phyloP scores from a whole-genome alignment of 2,113 vertebrate genomes.

The Tinamus guttatus region DNA sequence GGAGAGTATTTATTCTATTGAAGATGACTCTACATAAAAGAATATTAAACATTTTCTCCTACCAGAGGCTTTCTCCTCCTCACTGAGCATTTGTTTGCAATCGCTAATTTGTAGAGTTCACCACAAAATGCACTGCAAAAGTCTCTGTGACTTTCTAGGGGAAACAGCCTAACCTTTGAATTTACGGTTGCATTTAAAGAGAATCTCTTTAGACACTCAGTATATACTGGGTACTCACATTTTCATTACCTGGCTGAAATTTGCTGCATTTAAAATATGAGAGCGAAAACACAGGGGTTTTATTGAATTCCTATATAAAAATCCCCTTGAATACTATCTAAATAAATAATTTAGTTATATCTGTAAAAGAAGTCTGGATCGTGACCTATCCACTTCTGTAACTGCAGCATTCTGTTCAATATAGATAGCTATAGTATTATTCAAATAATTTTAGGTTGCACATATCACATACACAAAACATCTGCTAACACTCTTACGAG shows the following conservation, averaged over 20 bases:
- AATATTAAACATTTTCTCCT: neutral
- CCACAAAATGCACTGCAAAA: neutral
- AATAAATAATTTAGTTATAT: neutral
- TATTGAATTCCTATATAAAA: neutral
- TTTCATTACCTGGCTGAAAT: conserved; percentile 15
- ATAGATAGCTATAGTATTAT: neutral
- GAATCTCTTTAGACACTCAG: neutral
- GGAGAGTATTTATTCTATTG: neutral
- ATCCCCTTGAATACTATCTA: neutral
- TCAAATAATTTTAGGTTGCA: neutral
- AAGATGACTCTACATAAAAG: neutral
- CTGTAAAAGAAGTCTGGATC: neutral
- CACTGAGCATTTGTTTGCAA: neutral
- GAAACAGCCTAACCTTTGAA: neutral
- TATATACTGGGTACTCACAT: neutral
- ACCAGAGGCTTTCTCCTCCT: neutral
- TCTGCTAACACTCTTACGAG: neutral
- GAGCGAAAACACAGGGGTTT: neutral
- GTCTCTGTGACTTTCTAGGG: neutral
- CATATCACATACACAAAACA: rapidly evolving
- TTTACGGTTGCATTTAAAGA: neutral
- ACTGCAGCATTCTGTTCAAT: neutral
- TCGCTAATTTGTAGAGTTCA: neutral
- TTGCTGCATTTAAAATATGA: neutral
- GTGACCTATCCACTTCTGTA: neutral